Conservation (phyloP, 2,113 vertebrate species). For the Albula goreensis region DNA sequence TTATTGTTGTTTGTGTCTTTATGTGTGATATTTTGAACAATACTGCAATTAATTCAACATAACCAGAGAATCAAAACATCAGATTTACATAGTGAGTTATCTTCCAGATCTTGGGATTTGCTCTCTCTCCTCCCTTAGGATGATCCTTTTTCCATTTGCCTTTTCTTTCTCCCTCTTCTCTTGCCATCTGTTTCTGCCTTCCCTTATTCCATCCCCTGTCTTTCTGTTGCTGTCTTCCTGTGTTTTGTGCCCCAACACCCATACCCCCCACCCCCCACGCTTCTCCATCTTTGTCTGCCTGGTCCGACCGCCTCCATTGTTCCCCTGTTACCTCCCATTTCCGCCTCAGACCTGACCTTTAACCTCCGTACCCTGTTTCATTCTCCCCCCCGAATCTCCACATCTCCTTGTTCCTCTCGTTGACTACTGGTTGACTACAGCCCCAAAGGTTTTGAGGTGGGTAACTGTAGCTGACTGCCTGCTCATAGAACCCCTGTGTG, state of each 20-base stretch:
- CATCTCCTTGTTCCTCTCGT: conserved; percentile 68
- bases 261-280: conserved; percentile 34
- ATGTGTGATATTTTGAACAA: not conserved
- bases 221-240: conserved; percentile 73
- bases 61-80: not conserved
- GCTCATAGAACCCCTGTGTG: conserved; percentile 70
- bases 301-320: conserved; percentile 67
- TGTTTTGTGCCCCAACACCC: conserved; percentile 66
- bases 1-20: not conserved
- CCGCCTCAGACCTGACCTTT: conserved; percentile 50
- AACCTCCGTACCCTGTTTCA: conserved; percentile 44
- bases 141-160: conserved; percentile 43
- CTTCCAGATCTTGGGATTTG: not conserved
- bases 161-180: conserved; percentile 38
- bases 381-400: conserved; percentile 42
- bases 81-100: not conserved
- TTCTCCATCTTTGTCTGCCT: conserved; percentile 60
- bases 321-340: conserved; percentile 51
- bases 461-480: conserved; percentile 69
- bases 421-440: conserved; percentile 62
- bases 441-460: conserved; percentile 62
- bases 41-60: not conserved
- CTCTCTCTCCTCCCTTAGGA: conserved; percentile 7
- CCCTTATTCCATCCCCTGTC: conserved; percentile 61
- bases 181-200: conserved; percentile 66